A percentile compares a stretch with the other conserved stretches of the same genome.
phyloP scores from a whole-genome alignment of 92 coral and sea anemone species.

The Palythoa caribaeorum region DNA sequence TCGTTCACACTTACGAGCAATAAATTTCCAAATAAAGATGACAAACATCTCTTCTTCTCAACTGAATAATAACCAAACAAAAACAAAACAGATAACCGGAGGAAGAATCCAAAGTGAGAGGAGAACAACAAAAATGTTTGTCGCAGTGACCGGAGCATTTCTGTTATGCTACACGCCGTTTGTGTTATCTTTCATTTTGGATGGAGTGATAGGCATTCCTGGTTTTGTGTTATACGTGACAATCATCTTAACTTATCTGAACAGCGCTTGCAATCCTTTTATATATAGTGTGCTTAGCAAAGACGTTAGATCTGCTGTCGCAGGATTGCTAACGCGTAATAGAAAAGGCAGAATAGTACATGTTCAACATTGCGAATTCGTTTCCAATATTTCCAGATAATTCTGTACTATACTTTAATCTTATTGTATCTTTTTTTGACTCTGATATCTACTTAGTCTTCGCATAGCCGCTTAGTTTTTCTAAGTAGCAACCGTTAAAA shows the following conservation, averaged over 20 bases:
- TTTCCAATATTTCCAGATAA: neutral
- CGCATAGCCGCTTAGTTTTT: neutral
- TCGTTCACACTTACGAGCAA: constrained; percentile 64
- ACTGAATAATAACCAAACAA: neutral
- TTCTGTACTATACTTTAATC: neutral
- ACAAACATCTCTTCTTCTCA: neutral
- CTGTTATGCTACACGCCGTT: constrained; percentile 81
- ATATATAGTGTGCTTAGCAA: constrained; percentile 69
- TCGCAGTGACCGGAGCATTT: constrained; percentile 72
- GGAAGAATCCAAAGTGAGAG: constrained; percentile 63
- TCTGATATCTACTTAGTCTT: neutral
- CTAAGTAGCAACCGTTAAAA: too few relatives aligned
- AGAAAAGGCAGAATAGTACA: neutral
- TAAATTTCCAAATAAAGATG: constrained; percentile 42
- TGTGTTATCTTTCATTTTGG: constrained; percentile 54
- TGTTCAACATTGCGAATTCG: neutral
- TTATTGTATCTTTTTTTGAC: too few relatives aligned
- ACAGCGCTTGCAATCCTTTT: constrained; percentile 81
- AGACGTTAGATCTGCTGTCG: constrained; percentile 72
- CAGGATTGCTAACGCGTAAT: constrained; percentile 2
- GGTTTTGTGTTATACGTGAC: constrained; percentile 50
- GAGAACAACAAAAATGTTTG: constrained; percentile 74
- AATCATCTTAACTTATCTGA: constrained; percentile 70
- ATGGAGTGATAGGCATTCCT: constrained; percentile 51
- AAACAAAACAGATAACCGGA: neutral